Conservation (phyloP, 2,888 invertebrate species). For the Coecobrya sp. region DNA sequence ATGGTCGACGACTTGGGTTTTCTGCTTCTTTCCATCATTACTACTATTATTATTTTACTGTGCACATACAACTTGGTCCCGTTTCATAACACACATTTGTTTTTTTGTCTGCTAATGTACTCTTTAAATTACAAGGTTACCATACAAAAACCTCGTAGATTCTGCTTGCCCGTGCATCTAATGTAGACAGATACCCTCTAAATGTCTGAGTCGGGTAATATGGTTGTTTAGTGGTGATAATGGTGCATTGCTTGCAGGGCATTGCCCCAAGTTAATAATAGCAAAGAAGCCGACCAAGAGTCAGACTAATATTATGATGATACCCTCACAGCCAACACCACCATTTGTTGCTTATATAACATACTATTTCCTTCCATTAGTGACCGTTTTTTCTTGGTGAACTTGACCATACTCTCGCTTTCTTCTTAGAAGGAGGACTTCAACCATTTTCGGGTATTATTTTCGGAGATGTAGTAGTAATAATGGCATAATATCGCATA, state of each 20-base stretch:
- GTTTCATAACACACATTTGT: constrained; percentile 23
- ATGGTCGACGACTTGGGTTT: constrained; percentile 17
- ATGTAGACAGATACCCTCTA: neutral
- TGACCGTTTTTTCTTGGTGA: constrained; percentile 60
- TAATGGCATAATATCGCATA: neutral
- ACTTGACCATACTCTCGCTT: constrained; percentile 69
- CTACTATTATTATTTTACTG: neutral
- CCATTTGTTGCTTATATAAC: constrained; percentile 19
- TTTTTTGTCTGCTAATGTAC: neutral
- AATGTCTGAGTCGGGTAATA: neutral
- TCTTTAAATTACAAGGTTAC: constrained; percentile 21
- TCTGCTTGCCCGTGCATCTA: neutral
- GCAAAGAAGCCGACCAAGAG: neutral
- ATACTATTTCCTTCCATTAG: constrained; percentile 50
- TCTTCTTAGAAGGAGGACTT: neutral
- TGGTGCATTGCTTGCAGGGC: too few species aligned
- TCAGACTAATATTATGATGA: constrained; percentile 2
- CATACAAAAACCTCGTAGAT: neutral
- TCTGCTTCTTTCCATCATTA: constrained; percentile 23
- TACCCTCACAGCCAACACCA: neutral
- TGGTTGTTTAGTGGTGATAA: too few species aligned
- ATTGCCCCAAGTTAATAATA: constrained; percentile 54
- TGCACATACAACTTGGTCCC: neutral
- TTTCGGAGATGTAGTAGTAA: neutral
- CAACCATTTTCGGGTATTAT: neutral